Evolutionary conservation across 2,113 vertebrate genomes (phyloP), one percentile per base, ranked within the genome.

Genomic region (Macrotus californicus): DNA sequence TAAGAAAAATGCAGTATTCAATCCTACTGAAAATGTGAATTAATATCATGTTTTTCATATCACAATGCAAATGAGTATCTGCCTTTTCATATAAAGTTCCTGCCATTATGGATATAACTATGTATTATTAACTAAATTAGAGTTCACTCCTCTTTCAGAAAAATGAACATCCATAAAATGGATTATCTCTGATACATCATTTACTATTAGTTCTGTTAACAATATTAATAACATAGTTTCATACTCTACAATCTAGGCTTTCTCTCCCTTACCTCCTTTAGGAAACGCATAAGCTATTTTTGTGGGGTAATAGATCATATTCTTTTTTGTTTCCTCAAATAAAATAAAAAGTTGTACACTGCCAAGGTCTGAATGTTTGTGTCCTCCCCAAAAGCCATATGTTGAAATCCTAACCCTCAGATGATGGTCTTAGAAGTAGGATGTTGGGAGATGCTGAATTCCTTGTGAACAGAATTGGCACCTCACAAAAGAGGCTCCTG

Each of bases 21-120:
- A 39, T 67, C 22, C 10, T 75, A 94, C 24, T 76, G 83, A 89
- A 94, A 89, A 94, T 67, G 29, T 31, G 83, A 89, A 94, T 56
- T 56, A 76, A 24, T 48, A 69, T 24, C 22, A 14, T 84, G 26
- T 2, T 84, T 83, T 83, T 94, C 34, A 89, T 69, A 67, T 76
- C 56, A 75, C 64, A 56, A 94, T 67, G 34, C 36, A 89, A 83
- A 87, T 81, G n/a, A 88, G 48, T 56, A 76, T 36, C 79, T 94
- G 29, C 46, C 15, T 73, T 75, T 83, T 34, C 11, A 67, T 43
- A 75, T 83, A 83, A 94, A 75, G 75, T 54, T 6, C 6, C 46
- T 29, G 67, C n/a, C 36, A 56, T 76, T 89, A 36, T 34, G 34
- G 31, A 75, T 66, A 82, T n/a, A 70, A 69, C 59, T 69, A 89